Conservation (phyloP, 2,888 invertebrate species). For the Elegia similella region DNA sequence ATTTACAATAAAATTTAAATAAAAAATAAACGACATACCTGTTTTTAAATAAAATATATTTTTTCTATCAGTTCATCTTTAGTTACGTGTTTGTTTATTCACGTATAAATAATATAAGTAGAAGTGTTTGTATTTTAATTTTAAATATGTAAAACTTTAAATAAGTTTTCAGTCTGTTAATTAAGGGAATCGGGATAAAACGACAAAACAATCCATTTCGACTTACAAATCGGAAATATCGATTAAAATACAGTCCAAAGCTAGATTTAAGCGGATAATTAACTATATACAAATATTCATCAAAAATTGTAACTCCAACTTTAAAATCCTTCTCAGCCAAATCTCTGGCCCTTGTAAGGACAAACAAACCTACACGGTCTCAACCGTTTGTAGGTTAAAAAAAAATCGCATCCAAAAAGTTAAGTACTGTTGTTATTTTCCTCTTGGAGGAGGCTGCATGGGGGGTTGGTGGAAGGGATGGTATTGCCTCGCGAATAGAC, state of each 20-base stretch:
- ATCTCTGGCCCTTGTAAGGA: conserved; percentile 27
- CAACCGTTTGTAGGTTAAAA: conserved; percentile 50
- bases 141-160: no score
- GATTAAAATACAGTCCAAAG: conserved; percentile 16
- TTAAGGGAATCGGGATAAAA: background rate
- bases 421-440: conserved; percentile 46
- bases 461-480: conserved; percentile 75
- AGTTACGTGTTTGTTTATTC: no score
- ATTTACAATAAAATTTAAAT: no score
- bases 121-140: no score
- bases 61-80: no score
- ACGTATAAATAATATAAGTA: no score
- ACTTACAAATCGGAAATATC: background rate
- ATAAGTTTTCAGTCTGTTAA: background rate
- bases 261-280: conserved; percentile 25
- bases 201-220: conserved; percentile 6
- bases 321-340: conserved; percentile 6
- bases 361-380: conserved; percentile 46
- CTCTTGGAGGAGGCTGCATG: conserved; percentile 60
- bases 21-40: no score
- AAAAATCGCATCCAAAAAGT: conserved; percentile 46
- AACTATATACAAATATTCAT: conserved; percentile 49
- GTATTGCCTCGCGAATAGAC: conserved; percentile 61
- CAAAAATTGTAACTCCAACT: conserved; percentile 38
- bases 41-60: no score